Base-by-base conservation (phyloP, 2,888 invertebrate genomes). In the Disparrhopalites patrizii region DNA sequence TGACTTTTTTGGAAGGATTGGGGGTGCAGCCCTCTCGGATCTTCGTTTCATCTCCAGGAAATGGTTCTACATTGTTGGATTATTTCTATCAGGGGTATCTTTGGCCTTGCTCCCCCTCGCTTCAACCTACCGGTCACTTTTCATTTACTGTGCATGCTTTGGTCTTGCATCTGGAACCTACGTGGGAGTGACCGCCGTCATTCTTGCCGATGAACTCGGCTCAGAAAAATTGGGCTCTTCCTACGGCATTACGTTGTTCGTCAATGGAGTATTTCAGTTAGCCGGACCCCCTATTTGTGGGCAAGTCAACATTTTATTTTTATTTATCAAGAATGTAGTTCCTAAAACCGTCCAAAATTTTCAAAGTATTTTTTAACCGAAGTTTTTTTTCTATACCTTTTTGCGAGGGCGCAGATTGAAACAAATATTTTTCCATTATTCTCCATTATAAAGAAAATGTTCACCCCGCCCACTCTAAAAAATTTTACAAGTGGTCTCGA, bases 201-300 rank as follows among this genome's bases (percentile, higher is more conserved):
- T 91, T 3, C 90, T 92, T 89, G 90, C 91, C 0, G 91, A 92
- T 77, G 87, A 91, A 86, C 77, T 92, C 5, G 92, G 92, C 0
- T 87, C 88, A 0, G 91, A 92, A 73, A 83, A 89, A n/a, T 79
- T 92, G 0, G 90, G 91, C 77, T 90, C 91, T 0, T 90, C 91
- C 0, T 92, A 91, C 75, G 92, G 92, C 0, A 90, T 92, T 31
- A 90, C 91, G 71, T 80, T 92, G 31, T 91, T 92, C 75, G 85
- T 91, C 13, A 92, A 91, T 75, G 92, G 92, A 1, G 83, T 92
- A 56, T 78, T 91, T 25, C 92, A 92, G 78, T 78, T 92, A 50
- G 80, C 90, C 1, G 91, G 92, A 0, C 92, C 92, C 1, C 91
- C 91, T 0, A 81, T 91, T n/a, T 91, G 91, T 77, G 91, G 91